These are phyloP conservation scores for Verasper variegatus DNA, from an alignment of 2,113 vertebrate species.

Conservation along the genomic window DNA sequence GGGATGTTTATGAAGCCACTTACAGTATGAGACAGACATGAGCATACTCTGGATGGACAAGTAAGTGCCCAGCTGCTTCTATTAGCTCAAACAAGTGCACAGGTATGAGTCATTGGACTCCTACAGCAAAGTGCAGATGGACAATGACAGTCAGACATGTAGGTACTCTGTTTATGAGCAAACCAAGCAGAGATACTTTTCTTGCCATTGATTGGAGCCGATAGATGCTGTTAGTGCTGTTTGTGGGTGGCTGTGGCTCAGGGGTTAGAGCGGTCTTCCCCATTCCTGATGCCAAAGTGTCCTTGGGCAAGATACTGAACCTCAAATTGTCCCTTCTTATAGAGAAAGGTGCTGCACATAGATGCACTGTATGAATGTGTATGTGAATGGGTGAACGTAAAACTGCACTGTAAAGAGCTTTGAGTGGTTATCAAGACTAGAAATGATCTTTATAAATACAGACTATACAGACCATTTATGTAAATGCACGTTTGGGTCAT, in stretches of 20 bases:
- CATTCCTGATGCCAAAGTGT: no score
- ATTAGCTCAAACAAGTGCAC: constrained; percentile 1
- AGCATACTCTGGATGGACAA: neutral
- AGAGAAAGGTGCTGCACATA: no score
- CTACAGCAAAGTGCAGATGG: neutral
- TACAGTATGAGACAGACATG: neutral
- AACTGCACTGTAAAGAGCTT: no score
- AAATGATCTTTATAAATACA: no score
- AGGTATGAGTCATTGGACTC: constrained; percentile 3
- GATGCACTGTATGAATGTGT: no score
- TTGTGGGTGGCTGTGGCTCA: no score
- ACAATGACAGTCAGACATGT: neutral
- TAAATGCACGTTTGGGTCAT: neutral
- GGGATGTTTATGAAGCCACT: no score
- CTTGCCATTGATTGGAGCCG: neutral
- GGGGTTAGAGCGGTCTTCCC: no score
- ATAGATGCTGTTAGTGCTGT: neutral
- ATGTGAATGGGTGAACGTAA: no score
- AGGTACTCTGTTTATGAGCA: neutral
- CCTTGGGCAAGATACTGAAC: no score
- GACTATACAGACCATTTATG: neutral
- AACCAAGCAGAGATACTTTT: neutral
- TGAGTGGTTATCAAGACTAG: no score
- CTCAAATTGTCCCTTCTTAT: no score
- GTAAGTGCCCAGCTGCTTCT: neutral